A percentile compares a stretch with the other conserved stretches of the same genome.
These are phyloP conservation scores for Philotrypesis tridentata DNA, from an alignment of 1,140 invertebrate species.

Conservation along the genomic window DNA sequence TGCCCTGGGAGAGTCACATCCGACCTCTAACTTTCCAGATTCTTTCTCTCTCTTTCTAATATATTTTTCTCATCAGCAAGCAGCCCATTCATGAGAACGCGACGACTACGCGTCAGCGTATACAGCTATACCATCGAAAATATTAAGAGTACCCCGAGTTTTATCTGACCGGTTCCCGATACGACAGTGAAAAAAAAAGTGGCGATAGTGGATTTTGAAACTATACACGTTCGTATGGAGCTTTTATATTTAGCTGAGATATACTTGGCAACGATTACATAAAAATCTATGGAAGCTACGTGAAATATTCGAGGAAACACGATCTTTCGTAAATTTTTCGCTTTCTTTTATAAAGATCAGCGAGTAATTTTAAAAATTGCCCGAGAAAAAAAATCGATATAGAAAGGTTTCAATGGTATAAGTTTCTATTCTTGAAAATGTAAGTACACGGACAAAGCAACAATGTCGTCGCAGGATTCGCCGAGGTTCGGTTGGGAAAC, in stretches of 20 bases:
- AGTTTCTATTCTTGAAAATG: background rate
- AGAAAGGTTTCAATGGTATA: no score
- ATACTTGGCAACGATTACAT: no score
- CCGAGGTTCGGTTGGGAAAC: background rate
- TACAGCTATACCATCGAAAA: background rate
- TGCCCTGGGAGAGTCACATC: constrained; percentile 54
- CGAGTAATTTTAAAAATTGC: no score
- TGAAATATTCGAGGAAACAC: background rate
- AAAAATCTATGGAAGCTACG: background rate
- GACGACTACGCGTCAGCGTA: background rate
- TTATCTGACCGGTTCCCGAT: constrained; percentile 4
- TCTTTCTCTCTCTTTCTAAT: background rate
- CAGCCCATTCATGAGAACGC: background rate
- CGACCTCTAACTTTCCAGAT: constrained; percentile 52
- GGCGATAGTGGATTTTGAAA: constrained; percentile 25
- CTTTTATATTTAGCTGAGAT: no score
- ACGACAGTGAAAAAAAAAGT: constrained; percentile 12
- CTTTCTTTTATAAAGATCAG: background rate
- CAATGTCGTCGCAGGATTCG: background rate
- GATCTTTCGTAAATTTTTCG: background rate
- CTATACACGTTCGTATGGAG: background rate
- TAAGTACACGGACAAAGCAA: background rate
- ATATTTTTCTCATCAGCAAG: background rate
- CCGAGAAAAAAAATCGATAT: no score
- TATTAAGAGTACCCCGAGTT: background rate